Evolutionary conservation across 2,113 vertebrate species (phyloP).

Genomic region (Ailuropoda melanoleuca): DNA sequence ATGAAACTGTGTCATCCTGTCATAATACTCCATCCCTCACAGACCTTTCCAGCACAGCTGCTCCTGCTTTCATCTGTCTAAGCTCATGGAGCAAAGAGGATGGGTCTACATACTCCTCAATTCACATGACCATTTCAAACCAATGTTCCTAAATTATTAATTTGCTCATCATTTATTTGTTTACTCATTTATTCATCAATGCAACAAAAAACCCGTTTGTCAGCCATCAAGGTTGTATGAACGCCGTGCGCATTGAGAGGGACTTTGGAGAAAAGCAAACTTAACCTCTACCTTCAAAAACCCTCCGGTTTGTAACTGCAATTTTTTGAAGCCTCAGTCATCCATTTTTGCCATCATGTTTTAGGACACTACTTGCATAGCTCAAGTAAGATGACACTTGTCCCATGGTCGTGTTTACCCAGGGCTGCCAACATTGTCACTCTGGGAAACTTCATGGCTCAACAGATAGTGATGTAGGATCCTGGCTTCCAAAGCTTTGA

Average conservation of each 20-base stretch:
- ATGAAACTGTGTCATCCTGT: conserved; percentile 52
- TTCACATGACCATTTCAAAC: neutral
- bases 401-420: neutral
- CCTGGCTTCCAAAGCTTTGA: neutral
- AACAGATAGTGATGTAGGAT: neutral
- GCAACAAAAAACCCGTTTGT: neutral
- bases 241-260: neutral
- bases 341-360: neutral
- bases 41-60: neutral
- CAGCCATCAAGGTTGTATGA: neutral
- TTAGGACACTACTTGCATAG: neutral
- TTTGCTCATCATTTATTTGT: neutral
- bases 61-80: conserved; percentile 12
- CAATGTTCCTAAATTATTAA: neutral
- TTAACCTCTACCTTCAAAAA: neutral
- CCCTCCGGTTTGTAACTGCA: neutral
- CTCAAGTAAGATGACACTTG: neutral
- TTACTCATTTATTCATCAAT: neutral
- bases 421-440: neutral
- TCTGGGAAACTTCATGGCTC: neutral
- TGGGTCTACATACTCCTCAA: neutral
- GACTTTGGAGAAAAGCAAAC: neutral
- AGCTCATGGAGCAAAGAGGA: neutral
- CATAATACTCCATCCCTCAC: conserved; percentile 32
- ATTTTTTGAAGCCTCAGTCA: neutral